These are phyloP conservation scores for Plectus sambesii DNA, from an alignment of 1,140 invertebrate species.

Conservation along the genomic window DNA sequence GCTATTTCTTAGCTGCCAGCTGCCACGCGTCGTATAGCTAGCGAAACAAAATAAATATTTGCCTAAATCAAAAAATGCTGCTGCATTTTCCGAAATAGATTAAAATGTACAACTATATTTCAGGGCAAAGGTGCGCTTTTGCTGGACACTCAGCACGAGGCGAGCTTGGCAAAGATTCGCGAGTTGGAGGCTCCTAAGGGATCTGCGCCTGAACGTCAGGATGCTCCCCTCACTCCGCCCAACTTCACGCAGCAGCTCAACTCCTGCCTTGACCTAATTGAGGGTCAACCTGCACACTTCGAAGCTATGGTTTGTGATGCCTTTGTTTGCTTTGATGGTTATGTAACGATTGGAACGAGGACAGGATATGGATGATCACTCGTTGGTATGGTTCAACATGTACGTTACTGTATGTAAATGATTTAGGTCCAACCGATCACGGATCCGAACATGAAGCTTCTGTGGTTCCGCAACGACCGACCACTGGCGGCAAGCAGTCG, in stretches of 20 bases:
- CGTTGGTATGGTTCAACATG: no score
- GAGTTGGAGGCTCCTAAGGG: slow-evolving; percentile 70
- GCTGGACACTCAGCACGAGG: slow-evolving; percentile 68
- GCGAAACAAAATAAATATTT: no score
- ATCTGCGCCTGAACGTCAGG: slow-evolving; percentile 59
- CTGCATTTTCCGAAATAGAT: no score
- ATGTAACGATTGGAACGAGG: no score
- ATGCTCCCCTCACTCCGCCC: slow-evolving; percentile 32
- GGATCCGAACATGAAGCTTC: slow-evolving; percentile 81
- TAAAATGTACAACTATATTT: no score
- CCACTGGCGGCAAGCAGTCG: slow-evolving; percentile 30
- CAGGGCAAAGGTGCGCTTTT: slow-evolving; percentile 66
- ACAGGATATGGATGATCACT: no score
- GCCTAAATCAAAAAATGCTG: no score
- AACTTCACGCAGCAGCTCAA: slow-evolving; percentile 35
- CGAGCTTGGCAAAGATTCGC: slow-evolving; percentile 67
- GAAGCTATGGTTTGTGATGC: slow-evolving; percentile 50
- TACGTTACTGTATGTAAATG: no score
- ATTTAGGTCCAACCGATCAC: slow-evolving; percentile 80
- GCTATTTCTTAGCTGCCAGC: no score
- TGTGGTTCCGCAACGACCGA: slow-evolving; percentile 57
- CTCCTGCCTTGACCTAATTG: slow-evolving; percentile 59
- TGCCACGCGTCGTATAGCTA: no score
- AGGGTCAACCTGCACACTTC: slow-evolving; percentile 76
- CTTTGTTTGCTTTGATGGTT: no score